Percentiles rank a stretch among this genome's conserved stretches.
Evolutionary conservation across 2,113 vertebrate species (phyloP).

Genomic region (Alethe diademata): DNA sequence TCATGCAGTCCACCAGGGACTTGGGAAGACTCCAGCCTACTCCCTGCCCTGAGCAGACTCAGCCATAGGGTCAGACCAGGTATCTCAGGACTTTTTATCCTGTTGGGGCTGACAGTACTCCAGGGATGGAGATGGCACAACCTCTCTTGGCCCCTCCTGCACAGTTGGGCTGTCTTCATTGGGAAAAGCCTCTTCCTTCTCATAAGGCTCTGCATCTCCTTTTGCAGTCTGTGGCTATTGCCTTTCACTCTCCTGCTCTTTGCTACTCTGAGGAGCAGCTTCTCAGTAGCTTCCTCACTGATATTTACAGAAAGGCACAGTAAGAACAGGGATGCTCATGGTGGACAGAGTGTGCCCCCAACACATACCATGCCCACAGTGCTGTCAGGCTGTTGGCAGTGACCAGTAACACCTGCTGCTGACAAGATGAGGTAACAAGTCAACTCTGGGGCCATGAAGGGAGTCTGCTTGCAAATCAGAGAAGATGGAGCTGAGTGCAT

Average conservation of each 20-base stretch:
- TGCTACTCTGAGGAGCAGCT: not conserved
- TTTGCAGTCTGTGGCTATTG: not conserved
- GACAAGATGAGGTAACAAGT: not conserved
- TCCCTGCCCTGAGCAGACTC: not conserved
- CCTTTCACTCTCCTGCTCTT: not conserved
- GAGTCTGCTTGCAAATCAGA: not conserved
- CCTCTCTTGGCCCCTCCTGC: not conserved
- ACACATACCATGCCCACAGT: not conserved
- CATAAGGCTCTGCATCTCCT: not conserved
- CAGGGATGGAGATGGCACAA: not conserved
- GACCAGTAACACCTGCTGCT: not conserved
- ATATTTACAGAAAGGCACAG: not conserved
- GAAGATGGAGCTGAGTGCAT: not conserved
- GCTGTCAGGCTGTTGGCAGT: not conserved
- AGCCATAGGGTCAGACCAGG: not conserved
- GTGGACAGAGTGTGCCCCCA: not conserved
- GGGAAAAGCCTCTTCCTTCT: not conserved
- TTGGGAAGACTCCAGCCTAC: not conserved
- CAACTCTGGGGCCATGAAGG: not conserved
- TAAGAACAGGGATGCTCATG: fast-evolving
- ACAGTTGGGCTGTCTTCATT: not conserved
- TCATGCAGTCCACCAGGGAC: not conserved
- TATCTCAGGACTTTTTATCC: not conserved
- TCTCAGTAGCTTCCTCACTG: not conserved
- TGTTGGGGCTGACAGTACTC: not conserved